A percentile compares a stretch with the other conserved stretches of the same genome.
phyloP scores from a whole-genome alignment of 2,113 vertebrate genomes.

The Rattus rattus region DNA sequence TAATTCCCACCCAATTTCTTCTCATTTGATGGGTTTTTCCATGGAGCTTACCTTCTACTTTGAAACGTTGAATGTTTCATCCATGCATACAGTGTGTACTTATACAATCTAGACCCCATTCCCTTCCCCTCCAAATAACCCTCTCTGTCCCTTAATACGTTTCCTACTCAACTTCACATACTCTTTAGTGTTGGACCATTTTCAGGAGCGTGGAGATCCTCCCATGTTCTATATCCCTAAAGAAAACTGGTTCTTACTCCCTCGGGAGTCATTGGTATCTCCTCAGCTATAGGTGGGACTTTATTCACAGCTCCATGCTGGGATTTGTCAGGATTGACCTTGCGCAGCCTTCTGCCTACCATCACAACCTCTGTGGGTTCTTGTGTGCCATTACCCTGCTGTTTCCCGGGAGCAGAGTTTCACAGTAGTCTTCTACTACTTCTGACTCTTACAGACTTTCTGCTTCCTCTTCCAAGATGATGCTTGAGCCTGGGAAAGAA shows the following conservation, averaged over 20 bases:
- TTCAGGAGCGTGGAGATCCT: not conserved
- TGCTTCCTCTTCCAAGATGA: not conserved
- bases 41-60: not conserved
- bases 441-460: not conserved
- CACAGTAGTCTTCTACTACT: not conserved
- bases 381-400: not conserved
- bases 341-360: not conserved
- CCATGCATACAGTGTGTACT: not conserved
- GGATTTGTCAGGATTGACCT: not conserved
- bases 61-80: not conserved
- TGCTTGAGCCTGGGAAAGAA: not conserved
- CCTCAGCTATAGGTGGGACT: not conserved
- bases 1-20: not conserved
- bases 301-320: not conserved
- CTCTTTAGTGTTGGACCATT: not conserved
- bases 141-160: not conserved
- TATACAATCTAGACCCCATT: not conserved
- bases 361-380: not conserved
- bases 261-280: not conserved
- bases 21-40: not conserved
- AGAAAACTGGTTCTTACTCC: not conserved
- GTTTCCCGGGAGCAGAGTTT: not conserved
- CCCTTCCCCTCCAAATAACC: not conserved
- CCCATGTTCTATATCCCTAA: not conserved
- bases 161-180: not conserved